These are phyloP conservation scores for Cyrtodaria siliqua DNA, from an alignment of 2,888 invertebrate species.

Conservation along the genomic window DNA sequence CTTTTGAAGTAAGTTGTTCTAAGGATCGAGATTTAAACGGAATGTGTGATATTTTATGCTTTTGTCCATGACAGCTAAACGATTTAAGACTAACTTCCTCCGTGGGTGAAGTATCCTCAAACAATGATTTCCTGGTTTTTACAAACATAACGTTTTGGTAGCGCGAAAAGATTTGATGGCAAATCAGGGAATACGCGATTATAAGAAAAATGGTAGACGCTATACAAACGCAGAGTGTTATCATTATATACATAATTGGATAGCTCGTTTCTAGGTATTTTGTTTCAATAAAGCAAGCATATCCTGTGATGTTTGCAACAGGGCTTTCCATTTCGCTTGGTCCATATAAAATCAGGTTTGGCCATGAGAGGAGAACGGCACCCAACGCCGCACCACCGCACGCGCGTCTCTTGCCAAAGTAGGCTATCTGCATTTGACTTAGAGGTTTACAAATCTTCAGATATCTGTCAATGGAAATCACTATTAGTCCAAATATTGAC, in stretches of 20 bases:
- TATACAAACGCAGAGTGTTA: slow-evolving; percentile 42
- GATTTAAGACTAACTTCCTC: slow-evolving; percentile 33
- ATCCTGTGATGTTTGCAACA: slow-evolving; percentile 60
- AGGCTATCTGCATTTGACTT: slow-evolving; percentile 66
- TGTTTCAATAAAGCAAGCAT: slow-evolving; percentile 73
- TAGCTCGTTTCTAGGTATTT: slow-evolving; percentile 58
- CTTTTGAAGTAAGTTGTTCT: neutral
- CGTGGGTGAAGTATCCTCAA: slow-evolving; percentile 26
- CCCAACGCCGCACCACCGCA: slow-evolving; percentile 48
- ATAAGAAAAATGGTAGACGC: slow-evolving; percentile 48
- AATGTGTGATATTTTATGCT: neutral
- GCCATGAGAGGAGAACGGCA: slow-evolving; percentile 64
- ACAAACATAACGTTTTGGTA: slow-evolving; percentile 11
- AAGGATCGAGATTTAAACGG: neutral
- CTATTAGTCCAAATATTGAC: slow-evolving; percentile 70
- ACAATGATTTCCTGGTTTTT: neutral
- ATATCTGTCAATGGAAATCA: slow-evolving; percentile 76
- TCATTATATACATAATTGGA: slow-evolving; percentile 66
- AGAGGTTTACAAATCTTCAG: slow-evolving; percentile 77
- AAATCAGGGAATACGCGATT: slow-evolving; percentile 49
- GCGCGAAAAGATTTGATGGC: slow-evolving; percentile 42
- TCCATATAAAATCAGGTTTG: slow-evolving; percentile 75
- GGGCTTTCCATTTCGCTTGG: slow-evolving; percentile 63
- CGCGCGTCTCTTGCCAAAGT: slow-evolving; percentile 63
- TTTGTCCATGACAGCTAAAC: neutral